Evolutionary conservation across 2,113 vertebrate species (phyloP).

Genomic region (Arizona elegans): DNA sequence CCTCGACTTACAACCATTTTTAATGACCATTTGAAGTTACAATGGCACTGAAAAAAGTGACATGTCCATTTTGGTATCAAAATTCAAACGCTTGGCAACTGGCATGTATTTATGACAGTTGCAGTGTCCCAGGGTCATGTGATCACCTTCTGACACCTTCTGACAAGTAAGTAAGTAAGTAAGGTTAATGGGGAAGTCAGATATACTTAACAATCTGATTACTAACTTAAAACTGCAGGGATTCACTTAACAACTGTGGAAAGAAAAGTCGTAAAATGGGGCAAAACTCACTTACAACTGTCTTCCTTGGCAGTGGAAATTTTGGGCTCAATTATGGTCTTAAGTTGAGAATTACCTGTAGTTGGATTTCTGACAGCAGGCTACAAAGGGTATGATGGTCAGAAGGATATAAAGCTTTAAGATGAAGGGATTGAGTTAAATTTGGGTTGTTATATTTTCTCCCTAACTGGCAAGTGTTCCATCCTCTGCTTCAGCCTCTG

Average conservation of each 20-base stretch:
- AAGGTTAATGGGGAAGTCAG: not conserved
- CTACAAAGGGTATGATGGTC: not conserved
- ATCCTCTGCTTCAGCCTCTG: not conserved
- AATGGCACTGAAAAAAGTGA: not conserved
- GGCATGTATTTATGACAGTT: not conserved
- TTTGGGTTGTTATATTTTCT: not conserved
- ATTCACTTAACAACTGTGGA: not conserved
- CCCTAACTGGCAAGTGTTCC: not conserved
- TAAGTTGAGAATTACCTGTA: not conserved
- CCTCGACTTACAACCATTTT: not conserved
- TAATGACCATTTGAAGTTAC: not conserved
- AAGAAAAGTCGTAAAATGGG: not conserved
- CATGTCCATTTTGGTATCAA: not conserved
- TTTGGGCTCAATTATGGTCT: not conserved
- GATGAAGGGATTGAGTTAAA: not conserved
- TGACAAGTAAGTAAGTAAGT: too few species aligned
- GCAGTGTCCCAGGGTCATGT: not conserved
- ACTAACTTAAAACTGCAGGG: not conserved
- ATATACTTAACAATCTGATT: not conserved
- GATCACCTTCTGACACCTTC: not conserved
- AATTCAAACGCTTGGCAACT: not conserved
- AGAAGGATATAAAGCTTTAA: not conserved
- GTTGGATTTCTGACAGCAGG: not conserved
- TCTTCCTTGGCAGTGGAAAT: not conserved
- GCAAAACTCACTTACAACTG: not conserved